These are phyloP conservation scores for Ceratosolen solmsi DNA, from an alignment of 1,140 invertebrate genomes.

Conservation along the genomic window DNA sequence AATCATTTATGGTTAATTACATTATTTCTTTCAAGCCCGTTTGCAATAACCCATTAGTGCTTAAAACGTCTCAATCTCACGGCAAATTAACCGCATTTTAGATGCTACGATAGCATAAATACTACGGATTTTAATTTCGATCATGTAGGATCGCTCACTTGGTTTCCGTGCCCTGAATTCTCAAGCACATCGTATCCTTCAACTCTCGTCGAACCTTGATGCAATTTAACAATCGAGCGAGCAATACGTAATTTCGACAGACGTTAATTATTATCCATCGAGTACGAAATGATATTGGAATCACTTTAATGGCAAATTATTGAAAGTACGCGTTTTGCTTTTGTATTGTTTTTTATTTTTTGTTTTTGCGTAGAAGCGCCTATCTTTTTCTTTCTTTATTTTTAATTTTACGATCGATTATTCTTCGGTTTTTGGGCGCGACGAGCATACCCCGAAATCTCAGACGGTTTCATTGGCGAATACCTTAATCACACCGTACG, in stretches of 20 bases:
- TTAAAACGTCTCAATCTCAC: too few species aligned
- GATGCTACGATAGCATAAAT: too few species aligned
- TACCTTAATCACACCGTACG: background rate
- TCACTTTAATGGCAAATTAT: background rate
- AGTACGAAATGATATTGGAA: background rate
- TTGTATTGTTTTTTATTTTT: too few species aligned
- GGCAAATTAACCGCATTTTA: too few species aligned
- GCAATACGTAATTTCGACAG: background rate
- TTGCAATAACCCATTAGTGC: too few species aligned
- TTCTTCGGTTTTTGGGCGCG: background rate
- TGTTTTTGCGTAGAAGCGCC: too few species aligned
- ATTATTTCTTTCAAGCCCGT: too few species aligned
- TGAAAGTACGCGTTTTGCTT: background rate
- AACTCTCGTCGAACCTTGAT: background rate
- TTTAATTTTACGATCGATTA: background rate
- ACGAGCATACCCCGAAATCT: background rate
- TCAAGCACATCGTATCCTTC: background rate
- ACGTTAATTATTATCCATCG: background rate
- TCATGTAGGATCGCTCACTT: too few species aligned
- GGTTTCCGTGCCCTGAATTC: slow-evolving; percentile 10
- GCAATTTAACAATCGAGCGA: slow-evolving; percentile 6
- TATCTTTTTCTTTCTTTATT: too few species aligned
- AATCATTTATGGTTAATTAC: too few species aligned
- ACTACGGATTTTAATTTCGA: too few species aligned
- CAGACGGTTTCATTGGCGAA: background rate